phyloP scores from a whole-genome alignment of 2,888 invertebrate genomes.

The Stenoptilia bipunctidactyla region DNA sequence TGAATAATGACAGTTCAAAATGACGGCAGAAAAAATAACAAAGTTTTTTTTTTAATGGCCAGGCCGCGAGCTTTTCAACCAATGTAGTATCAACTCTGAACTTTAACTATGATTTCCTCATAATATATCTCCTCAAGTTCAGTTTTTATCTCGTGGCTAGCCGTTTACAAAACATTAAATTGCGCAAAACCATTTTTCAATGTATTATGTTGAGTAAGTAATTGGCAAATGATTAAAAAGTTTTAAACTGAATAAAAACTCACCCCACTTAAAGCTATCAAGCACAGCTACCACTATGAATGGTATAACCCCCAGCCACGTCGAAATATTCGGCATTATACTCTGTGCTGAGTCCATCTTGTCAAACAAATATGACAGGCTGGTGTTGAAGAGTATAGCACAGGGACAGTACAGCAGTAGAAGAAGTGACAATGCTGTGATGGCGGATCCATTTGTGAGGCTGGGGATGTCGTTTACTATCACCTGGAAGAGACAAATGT shows the following conservation, averaged over 20 bases:
- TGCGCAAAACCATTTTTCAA: no score
- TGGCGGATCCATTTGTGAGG: slow-evolving; percentile 76
- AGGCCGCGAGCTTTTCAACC: no score
- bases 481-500: slow-evolving; percentile 53
- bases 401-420: slow-evolving; percentile 80
- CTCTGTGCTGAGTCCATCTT: slow-evolving; percentile 87
- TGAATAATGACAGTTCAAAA: no score
- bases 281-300: slow-evolving; percentile 79
- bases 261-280: slow-evolving; percentile 80
- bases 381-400: slow-evolving; percentile 81
- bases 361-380: slow-evolving; percentile 84
- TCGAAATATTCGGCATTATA: slow-evolving; percentile 81
- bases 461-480: slow-evolving; percentile 79
- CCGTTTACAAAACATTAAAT: no score
- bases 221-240: no score
- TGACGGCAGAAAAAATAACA: no score
- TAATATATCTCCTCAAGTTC: no score
- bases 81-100: no score
- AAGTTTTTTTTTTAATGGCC: no score
- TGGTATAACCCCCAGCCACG: slow-evolving; percentile 81
- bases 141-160: no score
- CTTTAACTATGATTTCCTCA: background rate
- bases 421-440: slow-evolving; percentile 75
- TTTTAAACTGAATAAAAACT: no score
- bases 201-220: no score